Evolutionary conservation across 2,113 vertebrate species (phyloP).

Genomic region (Rhabdornis inornatus): DNA sequence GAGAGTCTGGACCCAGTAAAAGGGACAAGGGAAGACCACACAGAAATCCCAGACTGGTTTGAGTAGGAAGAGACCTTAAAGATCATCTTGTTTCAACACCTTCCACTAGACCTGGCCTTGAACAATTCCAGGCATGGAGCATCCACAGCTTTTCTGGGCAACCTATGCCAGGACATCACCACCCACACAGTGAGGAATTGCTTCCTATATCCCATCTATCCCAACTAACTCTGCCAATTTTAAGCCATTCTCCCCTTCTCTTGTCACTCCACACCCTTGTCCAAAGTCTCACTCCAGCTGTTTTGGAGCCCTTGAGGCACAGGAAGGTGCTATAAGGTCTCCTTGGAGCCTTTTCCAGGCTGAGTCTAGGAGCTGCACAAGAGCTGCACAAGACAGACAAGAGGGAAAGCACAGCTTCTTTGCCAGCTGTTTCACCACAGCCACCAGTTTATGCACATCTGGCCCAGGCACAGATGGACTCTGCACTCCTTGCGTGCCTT

Average conservation of each 20-base stretch:
- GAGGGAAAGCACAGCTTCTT: background rate
- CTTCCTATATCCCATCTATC: background rate
- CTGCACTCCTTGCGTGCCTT: fast-evolving
- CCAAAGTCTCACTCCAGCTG: background rate
- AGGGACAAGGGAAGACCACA: background rate
- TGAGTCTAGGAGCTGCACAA: background rate
- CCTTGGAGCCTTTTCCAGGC: background rate
- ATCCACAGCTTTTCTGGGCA: background rate
- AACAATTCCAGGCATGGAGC: background rate
- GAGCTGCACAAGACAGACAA: too few species aligned
- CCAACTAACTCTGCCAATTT: background rate
- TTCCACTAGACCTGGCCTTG: background rate
- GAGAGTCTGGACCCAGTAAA: background rate
- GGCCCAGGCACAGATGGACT: background rate
- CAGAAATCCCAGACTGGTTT: background rate
- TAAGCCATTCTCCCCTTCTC: background rate
- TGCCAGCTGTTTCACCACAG: background rate
- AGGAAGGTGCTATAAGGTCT: background rate
- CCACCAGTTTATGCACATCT: background rate
- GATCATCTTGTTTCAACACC: background rate
- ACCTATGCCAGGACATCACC: background rate
- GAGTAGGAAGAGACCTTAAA: background rate
- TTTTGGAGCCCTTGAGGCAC: background rate
- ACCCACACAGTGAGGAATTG: background rate
- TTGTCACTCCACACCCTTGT: background rate